Conservation (phyloP, 2,113 vertebrate genomes). For the Pristiophorus japonicus region DNA sequence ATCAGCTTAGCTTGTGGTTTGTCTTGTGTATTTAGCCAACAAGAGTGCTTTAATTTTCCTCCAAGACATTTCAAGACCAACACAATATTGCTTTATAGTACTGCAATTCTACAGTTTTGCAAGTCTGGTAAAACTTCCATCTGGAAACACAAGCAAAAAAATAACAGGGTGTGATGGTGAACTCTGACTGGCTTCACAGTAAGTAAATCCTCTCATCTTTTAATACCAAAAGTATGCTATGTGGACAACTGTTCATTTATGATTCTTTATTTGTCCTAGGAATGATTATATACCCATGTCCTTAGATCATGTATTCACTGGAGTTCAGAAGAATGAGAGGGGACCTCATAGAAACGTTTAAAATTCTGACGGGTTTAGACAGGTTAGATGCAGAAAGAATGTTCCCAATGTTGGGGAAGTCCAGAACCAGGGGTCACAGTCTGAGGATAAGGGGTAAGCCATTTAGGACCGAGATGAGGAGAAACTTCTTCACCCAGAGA, state of each 20-base stretch:
- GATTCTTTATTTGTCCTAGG: background rate
- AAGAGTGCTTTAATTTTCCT: background rate
- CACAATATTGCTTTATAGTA: background rate
- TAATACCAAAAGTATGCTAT: background rate
- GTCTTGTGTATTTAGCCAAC: background rate
- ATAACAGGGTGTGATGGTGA: background rate
- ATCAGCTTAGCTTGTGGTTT: background rate
- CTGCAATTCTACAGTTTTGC: background rate
- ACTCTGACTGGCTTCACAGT: background rate
- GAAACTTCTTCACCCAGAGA: too few relatives aligned
- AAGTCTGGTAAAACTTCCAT: background rate
- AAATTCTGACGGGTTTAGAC: too few relatives aligned
- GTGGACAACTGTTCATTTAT: background rate
- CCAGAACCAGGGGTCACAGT: too few relatives aligned
- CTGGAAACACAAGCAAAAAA: background rate
- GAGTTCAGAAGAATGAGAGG: too few relatives aligned
- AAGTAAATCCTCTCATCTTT: background rate
- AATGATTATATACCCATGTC: background rate
- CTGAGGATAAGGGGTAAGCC: too few relatives aligned
- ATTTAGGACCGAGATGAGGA: too few relatives aligned
- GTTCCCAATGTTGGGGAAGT: too few relatives aligned
- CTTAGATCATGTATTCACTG: too few relatives aligned
- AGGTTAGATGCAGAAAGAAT: too few relatives aligned
- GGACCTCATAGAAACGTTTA: too few relatives aligned
- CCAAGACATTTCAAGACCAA: background rate